Evolutionary conservation across 2,113 vertebrate genomes (phyloP).

Genomic region (Mesoclemmys tuberculata): DNA sequence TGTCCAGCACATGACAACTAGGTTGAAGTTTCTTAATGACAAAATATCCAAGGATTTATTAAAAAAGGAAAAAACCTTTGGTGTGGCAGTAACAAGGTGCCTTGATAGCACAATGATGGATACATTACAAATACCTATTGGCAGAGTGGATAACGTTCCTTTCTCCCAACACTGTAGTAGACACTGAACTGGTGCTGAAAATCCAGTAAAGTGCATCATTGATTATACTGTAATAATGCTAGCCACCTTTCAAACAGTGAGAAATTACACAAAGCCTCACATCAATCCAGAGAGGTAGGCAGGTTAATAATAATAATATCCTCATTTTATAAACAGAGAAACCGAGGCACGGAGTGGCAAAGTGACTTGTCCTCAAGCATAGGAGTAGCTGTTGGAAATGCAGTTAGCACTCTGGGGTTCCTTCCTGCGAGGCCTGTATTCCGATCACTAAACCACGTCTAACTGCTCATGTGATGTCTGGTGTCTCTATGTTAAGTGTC

Average conservation of each 20-base stretch:
- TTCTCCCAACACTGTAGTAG: not conserved
- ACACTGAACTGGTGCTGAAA: too few species aligned
- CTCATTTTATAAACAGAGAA: not conserved
- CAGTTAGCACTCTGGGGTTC: fast-evolving
- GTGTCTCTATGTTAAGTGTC: not conserved
- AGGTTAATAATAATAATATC: too few species aligned
- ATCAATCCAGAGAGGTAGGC: not conserved
- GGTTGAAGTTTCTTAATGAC: not conserved
- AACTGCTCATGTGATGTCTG: not conserved
- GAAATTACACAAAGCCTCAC: not conserved
- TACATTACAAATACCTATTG: fast-evolving
- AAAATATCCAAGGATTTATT: not conserved
- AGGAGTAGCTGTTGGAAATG: too few species aligned
- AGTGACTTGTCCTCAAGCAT: not conserved
- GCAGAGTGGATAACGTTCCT: not conserved
- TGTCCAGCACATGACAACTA: not conserved
- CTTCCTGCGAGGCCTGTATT: not conserved
- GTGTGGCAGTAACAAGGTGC: not conserved
- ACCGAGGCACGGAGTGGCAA: not conserved
- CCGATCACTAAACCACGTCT: not conserved
- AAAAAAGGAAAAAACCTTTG: not conserved
- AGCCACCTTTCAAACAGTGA: too few species aligned
- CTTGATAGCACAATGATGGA: not conserved
- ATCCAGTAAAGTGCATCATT: fast-evolving
- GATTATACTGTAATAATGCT: not conserved